Conservation (phyloP, 2,113 vertebrate species). For the Rhinogobius similis region DNA sequence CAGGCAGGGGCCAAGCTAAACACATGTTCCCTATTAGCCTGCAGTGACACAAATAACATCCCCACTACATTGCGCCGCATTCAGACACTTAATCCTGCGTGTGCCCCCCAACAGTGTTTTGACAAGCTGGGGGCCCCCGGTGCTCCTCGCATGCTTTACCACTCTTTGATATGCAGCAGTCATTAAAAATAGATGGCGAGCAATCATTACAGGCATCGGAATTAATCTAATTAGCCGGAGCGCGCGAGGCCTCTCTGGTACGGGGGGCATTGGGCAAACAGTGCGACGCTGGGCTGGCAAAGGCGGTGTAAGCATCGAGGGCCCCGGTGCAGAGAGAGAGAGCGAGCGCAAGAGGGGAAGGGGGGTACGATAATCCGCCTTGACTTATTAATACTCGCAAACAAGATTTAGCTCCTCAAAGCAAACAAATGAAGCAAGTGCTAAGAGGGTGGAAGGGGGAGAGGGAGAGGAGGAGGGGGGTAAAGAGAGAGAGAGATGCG, state of each 20-base stretch:
- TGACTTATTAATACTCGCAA: slow-evolving; percentile 78
- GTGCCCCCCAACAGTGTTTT: slow-evolving; percentile 43
- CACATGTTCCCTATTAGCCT: slow-evolving; percentile 58
- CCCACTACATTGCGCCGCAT: slow-evolving; percentile 26
- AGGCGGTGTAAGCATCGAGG: slow-evolving; percentile 57
- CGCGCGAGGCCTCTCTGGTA: slow-evolving; percentile 52
- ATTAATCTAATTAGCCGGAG: slow-evolving; percentile 80
- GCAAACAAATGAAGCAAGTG: slow-evolving; percentile 77
- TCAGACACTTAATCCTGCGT: slow-evolving; percentile 48
- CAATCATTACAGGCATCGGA: slow-evolving; percentile 81
- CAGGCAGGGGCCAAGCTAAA: slow-evolving; percentile 50
- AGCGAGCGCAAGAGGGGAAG: slow-evolving; percentile 2
- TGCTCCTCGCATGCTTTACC: slow-evolving; percentile 62
- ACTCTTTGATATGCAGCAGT: slow-evolving; percentile 77
- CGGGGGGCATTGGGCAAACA: slow-evolving; percentile 64
- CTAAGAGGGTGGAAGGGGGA: slow-evolving; percentile 34
- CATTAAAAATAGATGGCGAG: slow-evolving; percentile 82
- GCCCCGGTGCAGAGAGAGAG: background rate
- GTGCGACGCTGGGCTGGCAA: slow-evolving; percentile 60
- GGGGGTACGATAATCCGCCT: slow-evolving; percentile 62
- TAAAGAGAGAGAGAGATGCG: slow-evolving; percentile 19
- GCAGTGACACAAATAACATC: slow-evolving; percentile 49
- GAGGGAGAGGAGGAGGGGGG: slow-evolving; percentile 5
- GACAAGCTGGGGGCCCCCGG: slow-evolving; percentile 32
- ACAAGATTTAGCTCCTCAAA: slow-evolving; percentile 80